phyloP scores from a whole-genome alignment of 2,113 vertebrate genomes.

The Myotis brandtii region DNA sequence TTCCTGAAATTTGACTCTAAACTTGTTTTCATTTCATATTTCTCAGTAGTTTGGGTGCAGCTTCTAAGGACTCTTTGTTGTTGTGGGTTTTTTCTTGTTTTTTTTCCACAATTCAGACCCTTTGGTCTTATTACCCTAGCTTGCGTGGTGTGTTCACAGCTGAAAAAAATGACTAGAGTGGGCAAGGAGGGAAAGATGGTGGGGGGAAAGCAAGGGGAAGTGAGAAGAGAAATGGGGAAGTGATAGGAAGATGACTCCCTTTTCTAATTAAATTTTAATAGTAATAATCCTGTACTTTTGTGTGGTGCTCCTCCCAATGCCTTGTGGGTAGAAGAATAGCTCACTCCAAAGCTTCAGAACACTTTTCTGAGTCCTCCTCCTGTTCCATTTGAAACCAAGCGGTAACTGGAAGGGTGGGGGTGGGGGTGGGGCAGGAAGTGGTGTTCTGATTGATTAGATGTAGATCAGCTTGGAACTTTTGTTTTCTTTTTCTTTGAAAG shows the following conservation, averaged over 20 bases:
- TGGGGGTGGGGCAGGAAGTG: background rate
- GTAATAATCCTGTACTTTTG: background rate
- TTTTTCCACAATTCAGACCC: background rate
- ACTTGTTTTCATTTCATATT: conserved; percentile 14
- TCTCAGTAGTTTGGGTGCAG: background rate
- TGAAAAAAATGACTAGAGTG: background rate
- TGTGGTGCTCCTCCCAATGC: background rate
- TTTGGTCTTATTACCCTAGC: background rate
- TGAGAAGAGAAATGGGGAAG: background rate
- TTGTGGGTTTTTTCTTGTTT: background rate
- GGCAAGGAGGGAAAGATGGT: background rate
- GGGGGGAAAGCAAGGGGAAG: background rate
- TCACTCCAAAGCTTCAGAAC: too few relatives aligned
- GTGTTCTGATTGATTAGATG: background rate
- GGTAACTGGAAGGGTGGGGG: background rate
- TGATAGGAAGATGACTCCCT: background rate
- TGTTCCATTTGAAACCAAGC: background rate
- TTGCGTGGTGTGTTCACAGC: background rate
- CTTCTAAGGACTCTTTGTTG: background rate
- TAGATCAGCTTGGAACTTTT: background rate
- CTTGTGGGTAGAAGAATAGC: too few relatives aligned
- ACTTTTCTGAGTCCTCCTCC: background rate
- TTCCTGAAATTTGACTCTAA: background rate
- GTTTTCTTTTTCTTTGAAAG: background rate
- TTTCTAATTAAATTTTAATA: background rate